phyloP scores from a whole-genome alignment of 2,797 vertebrate genomes.

The Tarsius wallacei region DNA sequence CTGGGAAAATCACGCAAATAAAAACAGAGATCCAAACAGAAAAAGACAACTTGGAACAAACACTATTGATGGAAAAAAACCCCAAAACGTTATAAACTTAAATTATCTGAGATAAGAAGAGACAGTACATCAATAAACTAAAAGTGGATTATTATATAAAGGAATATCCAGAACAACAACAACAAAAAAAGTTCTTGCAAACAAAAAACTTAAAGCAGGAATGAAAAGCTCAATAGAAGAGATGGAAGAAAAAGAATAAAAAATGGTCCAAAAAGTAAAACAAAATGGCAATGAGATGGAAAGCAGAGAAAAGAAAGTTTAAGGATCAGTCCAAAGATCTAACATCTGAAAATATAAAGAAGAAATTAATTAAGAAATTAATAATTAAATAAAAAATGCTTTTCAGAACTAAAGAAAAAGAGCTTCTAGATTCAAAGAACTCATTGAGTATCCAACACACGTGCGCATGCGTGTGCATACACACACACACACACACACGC shows the following conservation, averaged over 20 bases:
- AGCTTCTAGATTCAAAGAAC: constrained; percentile 24
- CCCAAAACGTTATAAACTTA: background rate
- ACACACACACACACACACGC: no score
- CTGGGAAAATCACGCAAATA: constrained; percentile 3
- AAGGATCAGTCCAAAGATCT: background rate
- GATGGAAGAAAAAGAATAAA: background rate
- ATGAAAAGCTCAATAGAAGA: background rate
- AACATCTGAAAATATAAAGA: background rate
- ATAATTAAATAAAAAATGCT: background rate
- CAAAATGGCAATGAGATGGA: background rate
- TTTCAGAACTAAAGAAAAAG: constrained; percentile 40
- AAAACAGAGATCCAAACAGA: constrained; percentile 25
- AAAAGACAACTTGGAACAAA: background rate
- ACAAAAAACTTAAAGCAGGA: background rate
- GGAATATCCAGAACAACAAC: background rate
- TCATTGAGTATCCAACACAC: background rate
- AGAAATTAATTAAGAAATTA: constrained; percentile 10
- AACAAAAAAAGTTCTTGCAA: background rate
- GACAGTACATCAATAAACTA: background rate
- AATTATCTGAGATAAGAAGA: background rate
- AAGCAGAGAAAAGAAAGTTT: background rate
- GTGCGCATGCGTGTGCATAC: no score
- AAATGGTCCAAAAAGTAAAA: constrained; percentile 7
- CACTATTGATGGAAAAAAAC: background rate
- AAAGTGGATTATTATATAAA: background rate